phyloP scores from a whole-genome alignment of 2,113 vertebrate genomes.

The Colaptes auratus region DNA sequence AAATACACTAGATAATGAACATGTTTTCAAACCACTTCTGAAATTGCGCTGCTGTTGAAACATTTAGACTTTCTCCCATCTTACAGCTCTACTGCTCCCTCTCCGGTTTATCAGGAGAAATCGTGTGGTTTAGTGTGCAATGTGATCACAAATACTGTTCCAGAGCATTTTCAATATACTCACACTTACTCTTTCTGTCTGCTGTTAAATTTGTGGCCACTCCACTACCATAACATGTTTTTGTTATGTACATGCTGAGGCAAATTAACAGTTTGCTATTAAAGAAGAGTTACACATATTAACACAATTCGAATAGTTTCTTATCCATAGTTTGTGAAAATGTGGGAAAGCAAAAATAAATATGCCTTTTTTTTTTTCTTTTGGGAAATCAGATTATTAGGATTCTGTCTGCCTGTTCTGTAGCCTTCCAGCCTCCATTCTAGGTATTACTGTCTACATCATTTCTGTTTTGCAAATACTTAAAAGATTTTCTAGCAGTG shows the following conservation, averaged over 20 bases:
- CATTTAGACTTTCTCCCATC: rapidly evolving
- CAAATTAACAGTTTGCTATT: not conserved
- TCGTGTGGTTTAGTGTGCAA: rapidly evolving
- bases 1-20: not conserved
- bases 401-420: not conserved
- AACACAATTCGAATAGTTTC: not conserved
- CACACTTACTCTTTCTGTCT: not conserved
- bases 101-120: not conserved
- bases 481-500: not conserved
- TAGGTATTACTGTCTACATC: not conserved
- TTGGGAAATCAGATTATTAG: not conserved
- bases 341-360: not conserved
- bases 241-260: not conserved
- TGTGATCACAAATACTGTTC: not conserved
- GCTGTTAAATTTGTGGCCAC: not conserved
- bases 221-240: not conserved
- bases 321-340: not conserved
- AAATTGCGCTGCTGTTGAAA: not conserved
- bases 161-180: not conserved
- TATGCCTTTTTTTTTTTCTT: not conserved
- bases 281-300: not conserved
- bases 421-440: not conserved
- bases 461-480: not conserved
- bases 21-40: not conserved
- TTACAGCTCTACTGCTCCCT: not conserved